These are phyloP conservation scores for Tautogolabrus adspersus DNA, from an alignment of 2,113 vertebrate genomes.

Conservation along the genomic window DNA sequence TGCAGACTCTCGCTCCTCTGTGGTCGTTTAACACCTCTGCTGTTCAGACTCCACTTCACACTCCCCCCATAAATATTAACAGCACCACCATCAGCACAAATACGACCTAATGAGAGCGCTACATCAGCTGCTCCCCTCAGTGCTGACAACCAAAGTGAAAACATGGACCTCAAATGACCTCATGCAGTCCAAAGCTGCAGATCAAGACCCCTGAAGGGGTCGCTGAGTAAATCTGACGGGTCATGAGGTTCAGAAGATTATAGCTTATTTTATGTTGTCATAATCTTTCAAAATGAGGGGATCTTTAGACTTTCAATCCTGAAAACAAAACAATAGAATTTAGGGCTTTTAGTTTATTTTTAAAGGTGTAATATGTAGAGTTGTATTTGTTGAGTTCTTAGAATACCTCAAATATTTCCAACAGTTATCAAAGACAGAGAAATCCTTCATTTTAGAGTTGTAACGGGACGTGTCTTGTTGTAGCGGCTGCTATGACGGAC, in stretches of 20 bases:
- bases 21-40: conserved; percentile 14
- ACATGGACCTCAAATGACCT: background rate
- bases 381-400: too few species aligned
- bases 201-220: background rate
- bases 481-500: too few species aligned
- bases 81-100: conserved; percentile 6
- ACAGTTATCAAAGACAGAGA: too few species aligned
- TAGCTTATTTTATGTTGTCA: too few species aligned
- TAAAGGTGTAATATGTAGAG: too few species aligned
- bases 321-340: too few species aligned
- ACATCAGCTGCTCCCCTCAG: background rate
- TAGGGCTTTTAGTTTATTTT: too few species aligned
- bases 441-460: too few species aligned
- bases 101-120: background rate
- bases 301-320: too few species aligned
- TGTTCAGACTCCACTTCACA: conserved; percentile 1
- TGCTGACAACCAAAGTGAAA: background rate
- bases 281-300: too few species aligned
- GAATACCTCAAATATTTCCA: too few species aligned
- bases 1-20: conserved; percentile 13
- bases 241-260: background rate
- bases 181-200: background rate
- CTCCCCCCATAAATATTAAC: conserved; percentile 5
- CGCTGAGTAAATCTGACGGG: background rate
- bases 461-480: too few species aligned